These are phyloP conservation scores for Tamandua tetradactyla DNA, from an alignment of 2,797 vertebrate species.

Conservation along the genomic window DNA sequence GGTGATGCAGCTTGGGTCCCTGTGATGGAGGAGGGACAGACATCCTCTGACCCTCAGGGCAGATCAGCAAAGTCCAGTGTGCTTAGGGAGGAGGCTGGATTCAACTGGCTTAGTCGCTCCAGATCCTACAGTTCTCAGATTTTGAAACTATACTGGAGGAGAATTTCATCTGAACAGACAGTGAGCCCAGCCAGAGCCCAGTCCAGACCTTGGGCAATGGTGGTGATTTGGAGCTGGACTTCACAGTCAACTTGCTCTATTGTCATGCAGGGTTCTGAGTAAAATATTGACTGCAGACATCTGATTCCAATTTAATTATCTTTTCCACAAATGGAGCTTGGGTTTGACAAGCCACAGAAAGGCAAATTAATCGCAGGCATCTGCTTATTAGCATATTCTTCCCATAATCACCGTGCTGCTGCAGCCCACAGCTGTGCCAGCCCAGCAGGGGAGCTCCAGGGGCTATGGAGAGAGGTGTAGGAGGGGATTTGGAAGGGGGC, in stretches of 20 bases:
- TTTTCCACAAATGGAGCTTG: slow-evolving; percentile 51
- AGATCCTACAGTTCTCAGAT: not conserved
- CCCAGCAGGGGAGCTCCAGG: no score
- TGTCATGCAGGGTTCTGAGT: not conserved
- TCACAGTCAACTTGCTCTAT: not conserved
- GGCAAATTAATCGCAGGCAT: slow-evolving; percentile 67
- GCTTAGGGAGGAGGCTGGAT: no score
- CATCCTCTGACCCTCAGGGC: no score
- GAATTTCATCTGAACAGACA: not conserved
- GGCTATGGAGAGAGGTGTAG: no score
- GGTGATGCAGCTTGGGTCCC: no score
- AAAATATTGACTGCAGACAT: slow-evolving; percentile 37
- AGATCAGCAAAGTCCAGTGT: no score
- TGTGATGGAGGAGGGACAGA: not conserved
- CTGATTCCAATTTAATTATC: slow-evolving; percentile 29
- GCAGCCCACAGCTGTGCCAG: slow-evolving; percentile 73
- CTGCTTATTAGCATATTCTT: slow-evolving; percentile 75
- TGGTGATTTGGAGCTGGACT: not conserved
- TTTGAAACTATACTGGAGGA: not conserved
- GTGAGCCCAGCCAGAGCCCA: no score
- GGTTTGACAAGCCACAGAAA: slow-evolving; percentile 39
- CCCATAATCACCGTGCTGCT: slow-evolving; percentile 61
- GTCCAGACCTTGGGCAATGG: not conserved
- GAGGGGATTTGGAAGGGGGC: not conserved
- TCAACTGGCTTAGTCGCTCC: not conserved